These are phyloP conservation scores for Helogale parvula DNA, from an alignment of 2,113 vertebrate genomes.

Conservation along the genomic window DNA sequence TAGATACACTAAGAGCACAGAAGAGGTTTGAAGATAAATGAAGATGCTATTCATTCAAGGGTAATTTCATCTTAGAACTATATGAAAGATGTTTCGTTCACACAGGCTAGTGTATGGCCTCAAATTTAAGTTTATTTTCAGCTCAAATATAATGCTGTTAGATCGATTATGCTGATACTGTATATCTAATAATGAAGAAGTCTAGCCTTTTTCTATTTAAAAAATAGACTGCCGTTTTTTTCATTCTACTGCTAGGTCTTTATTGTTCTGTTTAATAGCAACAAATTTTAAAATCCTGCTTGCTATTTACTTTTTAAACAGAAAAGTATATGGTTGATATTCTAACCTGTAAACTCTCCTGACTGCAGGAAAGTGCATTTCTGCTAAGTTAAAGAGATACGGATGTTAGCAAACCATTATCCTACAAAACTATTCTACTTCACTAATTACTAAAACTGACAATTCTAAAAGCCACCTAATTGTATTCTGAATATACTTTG, in stretches of 20 bases:
- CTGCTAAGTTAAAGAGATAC: conserved; percentile 49
- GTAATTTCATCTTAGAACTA: conserved; percentile 97
- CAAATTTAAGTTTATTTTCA: conserved; percentile 86
- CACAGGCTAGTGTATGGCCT: conserved; percentile 79
- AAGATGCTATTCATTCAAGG: conserved; percentile 99
- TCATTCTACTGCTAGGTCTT: conserved; percentile 79
- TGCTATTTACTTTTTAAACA: conserved; percentile 76
- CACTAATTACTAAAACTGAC: conserved; percentile 73
- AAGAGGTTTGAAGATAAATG: conserved; percentile 98
- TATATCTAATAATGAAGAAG: conserved; percentile 86
- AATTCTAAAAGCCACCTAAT: conserved; percentile 65
- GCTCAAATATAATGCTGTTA: conserved; percentile 80
- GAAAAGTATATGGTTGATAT: conserved; percentile 75
- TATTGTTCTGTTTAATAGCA: conserved; percentile 80
- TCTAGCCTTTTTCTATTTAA: conserved; percentile 79
- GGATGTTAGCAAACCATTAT: conserved; percentile 77
- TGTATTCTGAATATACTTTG: conserved; percentile 67
- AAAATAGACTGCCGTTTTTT: conserved; percentile 80
- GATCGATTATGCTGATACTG: conserved; percentile 87
- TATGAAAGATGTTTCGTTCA: conserved; percentile 94
- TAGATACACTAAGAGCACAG: conserved; percentile 94
- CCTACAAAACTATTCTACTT: conserved; percentile 73
- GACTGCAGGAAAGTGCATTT: conserved; percentile 52
- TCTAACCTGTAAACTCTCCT: conserved; percentile 67
- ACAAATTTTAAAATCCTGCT: conserved; percentile 79